Evolutionary conservation across 2,888 invertebrate species (phyloP).

Genomic region (Drosophila anomelani): DNA sequence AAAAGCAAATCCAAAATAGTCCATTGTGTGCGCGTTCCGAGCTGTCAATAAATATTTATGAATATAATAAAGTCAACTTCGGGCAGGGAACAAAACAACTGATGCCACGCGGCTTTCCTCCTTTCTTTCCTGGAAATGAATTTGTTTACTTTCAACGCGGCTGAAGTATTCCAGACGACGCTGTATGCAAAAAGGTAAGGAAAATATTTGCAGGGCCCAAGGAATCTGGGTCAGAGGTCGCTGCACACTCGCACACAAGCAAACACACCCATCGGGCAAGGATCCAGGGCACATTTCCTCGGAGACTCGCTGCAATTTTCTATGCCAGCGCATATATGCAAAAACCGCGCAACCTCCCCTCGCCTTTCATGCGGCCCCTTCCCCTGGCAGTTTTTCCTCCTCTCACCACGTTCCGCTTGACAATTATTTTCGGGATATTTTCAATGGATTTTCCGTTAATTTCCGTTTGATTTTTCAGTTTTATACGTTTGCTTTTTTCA

Average conservation of each 20-base stretch:
- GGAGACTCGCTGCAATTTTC: constrained; percentile 58
- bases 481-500: constrained; percentile 50
- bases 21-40: constrained; percentile 32
- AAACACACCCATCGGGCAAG: constrained; percentile 2
- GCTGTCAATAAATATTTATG: constrained; percentile 77
- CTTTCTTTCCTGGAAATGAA: constrained; percentile 53
- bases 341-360: constrained; percentile 51
- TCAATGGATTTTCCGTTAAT: constrained; percentile 63
- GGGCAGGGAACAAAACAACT: constrained; percentile 44
- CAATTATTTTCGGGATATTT: constrained; percentile 72
- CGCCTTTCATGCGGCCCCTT: not conserved
- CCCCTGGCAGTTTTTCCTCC: constrained; percentile 3
- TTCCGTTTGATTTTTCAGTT: constrained; percentile 62
- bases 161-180: constrained; percentile 46
- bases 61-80: constrained; percentile 73
- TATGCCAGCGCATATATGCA: constrained; percentile 76
- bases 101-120: constrained; percentile 44
- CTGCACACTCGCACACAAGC: constrained; percentile 39
- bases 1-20: constrained; percentile 32
- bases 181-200: constrained; percentile 61
- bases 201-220: constrained; percentile 65
- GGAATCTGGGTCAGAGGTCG: constrained; percentile 73
- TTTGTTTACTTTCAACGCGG: constrained; percentile 62
- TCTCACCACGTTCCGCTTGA: constrained; percentile 45
- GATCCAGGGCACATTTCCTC: constrained; percentile 9